A percentile compares a stretch with the other conserved stretches of the same genome.
phyloP scores from a whole-genome alignment of 64 coral and sea anemone species.

The Dendronephthya gigantea region DNA sequence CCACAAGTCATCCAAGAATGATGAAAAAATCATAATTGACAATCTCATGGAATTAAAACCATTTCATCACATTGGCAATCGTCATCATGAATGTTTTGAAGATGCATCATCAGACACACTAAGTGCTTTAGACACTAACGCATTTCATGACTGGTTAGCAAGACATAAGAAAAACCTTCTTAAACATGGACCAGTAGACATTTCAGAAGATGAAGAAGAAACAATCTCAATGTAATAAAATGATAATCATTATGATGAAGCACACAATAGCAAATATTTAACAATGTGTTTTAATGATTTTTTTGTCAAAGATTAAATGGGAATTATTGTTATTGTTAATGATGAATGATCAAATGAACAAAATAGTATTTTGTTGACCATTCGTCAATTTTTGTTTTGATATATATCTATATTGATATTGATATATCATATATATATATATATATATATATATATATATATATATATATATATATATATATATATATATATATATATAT shows the following conservation, averaged over 20 bases:
- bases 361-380: no score
- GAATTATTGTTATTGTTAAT: no score
- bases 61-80: neutral
- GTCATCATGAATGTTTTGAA: neutral
- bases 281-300: neutral
- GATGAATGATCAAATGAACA: no score
- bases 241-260: no score
- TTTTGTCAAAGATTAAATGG: neutral
- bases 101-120: neutral
- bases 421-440: no score
- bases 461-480: no score
- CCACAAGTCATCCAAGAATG: constrained; percentile 8
- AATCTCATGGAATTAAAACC: constrained; percentile 13
- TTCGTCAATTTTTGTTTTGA: no score
- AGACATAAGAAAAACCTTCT: constrained; percentile 18
- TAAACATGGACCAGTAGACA: neutral
- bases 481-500: no score
- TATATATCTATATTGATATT: no score
- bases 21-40: neutral
- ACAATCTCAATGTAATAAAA: neutral
- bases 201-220: neutral
- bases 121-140: neutral
- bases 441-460: no score
- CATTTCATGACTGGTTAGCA: neutral
- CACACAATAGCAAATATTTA: neutral